Evolutionary conservation across 2,888 invertebrate species (phyloP).

Genomic region (Cistogaster globosa): DNA sequence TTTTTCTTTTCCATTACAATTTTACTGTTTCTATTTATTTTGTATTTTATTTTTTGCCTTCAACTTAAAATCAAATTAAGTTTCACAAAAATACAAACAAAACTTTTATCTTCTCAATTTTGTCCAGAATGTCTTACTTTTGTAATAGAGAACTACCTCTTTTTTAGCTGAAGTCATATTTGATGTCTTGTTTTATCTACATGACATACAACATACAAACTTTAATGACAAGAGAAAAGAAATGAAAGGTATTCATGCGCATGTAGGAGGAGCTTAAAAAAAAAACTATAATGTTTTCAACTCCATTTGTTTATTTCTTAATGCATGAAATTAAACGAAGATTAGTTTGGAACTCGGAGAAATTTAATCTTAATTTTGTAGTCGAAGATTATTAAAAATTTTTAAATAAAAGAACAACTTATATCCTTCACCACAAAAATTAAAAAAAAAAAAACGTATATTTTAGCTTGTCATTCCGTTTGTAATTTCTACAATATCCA

Average conservation of each 20-base stretch:
- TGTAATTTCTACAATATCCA: no score
- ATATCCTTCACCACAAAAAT: no score
- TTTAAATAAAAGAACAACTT: no score
- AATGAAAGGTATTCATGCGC: slow-evolving; percentile 44
- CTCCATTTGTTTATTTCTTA: no score
- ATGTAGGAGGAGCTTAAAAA: no score
- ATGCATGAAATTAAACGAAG: no score
- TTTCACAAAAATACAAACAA: slow-evolving; percentile 18
- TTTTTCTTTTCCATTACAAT: slow-evolving; percentile 2
- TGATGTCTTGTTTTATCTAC: slow-evolving; percentile 3
- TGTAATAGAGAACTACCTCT: neutral
- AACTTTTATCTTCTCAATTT: neutral
- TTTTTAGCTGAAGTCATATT: neutral
- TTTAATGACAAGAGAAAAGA: neutral
- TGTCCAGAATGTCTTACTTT: neutral
- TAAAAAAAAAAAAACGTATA: no score
- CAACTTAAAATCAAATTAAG: slow-evolving; percentile 68
- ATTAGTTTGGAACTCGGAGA: slow-evolving; percentile 76
- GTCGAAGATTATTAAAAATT: neutral
- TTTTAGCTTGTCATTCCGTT: no score
- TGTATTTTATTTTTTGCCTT: slow-evolving; percentile 28
- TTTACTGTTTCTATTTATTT: slow-evolving; percentile 27
- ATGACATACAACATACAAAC: neutral
- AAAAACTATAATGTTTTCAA: no score
- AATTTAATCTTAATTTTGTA: neutral